phyloP scores from a whole-genome alignment of 2,113 vertebrate genomes.

The Euleptes europaea region DNA sequence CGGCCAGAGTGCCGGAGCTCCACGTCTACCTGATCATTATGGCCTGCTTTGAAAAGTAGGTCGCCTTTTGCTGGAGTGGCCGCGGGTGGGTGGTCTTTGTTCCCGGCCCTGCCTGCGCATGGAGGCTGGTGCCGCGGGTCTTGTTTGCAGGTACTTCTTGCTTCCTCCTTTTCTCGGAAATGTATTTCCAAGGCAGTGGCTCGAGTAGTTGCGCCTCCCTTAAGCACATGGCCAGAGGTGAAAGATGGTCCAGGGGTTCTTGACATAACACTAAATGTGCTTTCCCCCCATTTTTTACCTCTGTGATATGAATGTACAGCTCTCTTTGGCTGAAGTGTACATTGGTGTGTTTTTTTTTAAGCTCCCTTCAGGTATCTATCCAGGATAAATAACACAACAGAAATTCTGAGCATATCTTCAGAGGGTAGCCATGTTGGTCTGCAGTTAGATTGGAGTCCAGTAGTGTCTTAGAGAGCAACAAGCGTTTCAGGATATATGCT shows the following conservation, averaged over 20 bases:
- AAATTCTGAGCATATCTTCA: neutral
- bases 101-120: constrained; percentile 11
- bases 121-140: neutral
- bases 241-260: neutral
- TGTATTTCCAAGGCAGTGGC: neutral
- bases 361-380: neutral
- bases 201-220: neutral
- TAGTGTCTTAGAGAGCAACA: no score
- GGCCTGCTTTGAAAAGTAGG: constrained; percentile 51
- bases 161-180: neutral
- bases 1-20: neutral
- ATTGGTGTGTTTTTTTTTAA: neutral
- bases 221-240: neutral
- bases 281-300: neutral
- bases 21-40: constrained; percentile 29
- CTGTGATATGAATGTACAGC: neutral
- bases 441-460: no score
- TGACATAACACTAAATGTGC: neutral
- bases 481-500: no score
- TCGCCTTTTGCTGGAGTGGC: constrained; percentile 14
- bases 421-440: no score
- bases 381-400: neutral
- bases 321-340: neutral
- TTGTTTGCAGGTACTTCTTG: neutral
- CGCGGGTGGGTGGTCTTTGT: constrained; percentile 49